A percentile compares a stretch with the other conserved stretches of the same genome.
These are phyloP conservation scores for Hydropsyche tenuis DNA, from an alignment of 1,140 invertebrate species.

Conservation along the genomic window DNA sequence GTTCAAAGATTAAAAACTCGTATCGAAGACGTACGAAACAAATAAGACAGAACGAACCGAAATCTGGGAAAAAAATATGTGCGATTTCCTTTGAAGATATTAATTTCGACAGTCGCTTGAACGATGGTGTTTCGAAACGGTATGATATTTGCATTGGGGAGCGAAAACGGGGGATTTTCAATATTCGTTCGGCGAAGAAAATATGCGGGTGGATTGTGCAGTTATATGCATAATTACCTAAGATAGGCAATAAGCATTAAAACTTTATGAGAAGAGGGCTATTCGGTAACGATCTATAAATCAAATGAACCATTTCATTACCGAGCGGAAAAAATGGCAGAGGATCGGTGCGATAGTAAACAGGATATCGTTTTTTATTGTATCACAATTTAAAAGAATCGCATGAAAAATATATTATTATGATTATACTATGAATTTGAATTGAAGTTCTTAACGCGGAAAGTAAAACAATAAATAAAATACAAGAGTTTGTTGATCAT, in stretches of 20 bases:
- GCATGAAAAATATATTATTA: too few species aligned
- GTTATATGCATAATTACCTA: slow-evolving; percentile 50
- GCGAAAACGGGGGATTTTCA: slow-evolving; percentile 20
- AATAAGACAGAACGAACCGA: background rate
- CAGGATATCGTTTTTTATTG: too few species aligned
- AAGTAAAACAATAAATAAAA: too few species aligned
- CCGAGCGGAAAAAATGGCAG: slow-evolving; percentile 26
- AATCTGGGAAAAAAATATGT: background rate
- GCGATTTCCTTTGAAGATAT: background rate
- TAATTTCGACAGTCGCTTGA: slow-evolving; percentile 12
- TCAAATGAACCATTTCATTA: slow-evolving; percentile 50
- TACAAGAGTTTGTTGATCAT: too few species aligned
- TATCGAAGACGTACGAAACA: background rate
- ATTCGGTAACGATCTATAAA: slow-evolving; percentile 46
- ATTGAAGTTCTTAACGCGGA: too few species aligned
- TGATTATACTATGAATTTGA: too few species aligned
- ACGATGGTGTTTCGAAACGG: background rate
- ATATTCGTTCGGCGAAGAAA: slow-evolving; percentile 30
- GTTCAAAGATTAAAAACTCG: background rate
- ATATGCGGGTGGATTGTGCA: slow-evolving; percentile 38
- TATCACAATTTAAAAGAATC: too few species aligned
- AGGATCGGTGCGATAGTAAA: slow-evolving; percentile 22
- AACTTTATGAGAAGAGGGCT: slow-evolving; percentile 38
- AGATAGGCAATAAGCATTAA: slow-evolving; percentile 46
- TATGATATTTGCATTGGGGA: slow-evolving; percentile 5